Base-by-base conservation (phyloP, 1,140 invertebrate species). In the Paramacrobiotus metropolitanus region DNA sequence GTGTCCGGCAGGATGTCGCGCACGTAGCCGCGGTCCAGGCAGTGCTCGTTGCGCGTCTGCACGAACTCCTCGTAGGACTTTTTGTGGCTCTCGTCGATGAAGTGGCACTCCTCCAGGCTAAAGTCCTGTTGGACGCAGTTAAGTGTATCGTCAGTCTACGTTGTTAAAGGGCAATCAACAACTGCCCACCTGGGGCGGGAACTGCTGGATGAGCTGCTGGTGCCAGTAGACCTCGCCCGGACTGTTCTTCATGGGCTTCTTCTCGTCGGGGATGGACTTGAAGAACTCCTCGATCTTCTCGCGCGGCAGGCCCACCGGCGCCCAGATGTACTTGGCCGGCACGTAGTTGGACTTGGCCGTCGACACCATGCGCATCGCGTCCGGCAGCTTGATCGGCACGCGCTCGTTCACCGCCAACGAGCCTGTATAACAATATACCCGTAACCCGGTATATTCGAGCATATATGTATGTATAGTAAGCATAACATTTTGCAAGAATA, bases 131-230 rank as follows among this genome's bases (percentile, higher is more conserved):
- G n/a, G n/a, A n/a, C n/a, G n/a, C n/a, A n/a, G n/a, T n/a, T n/a
- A n/a, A n/a, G n/a, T n/a, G n/a, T n/a, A n/a, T n/a, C n/a, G n/a
- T n/a, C n/a, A n/a, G n/a, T n/a, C n/a, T n/a, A n/a, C n/a, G n/a
- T n/a, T n/a, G n/a, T n/a, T n/a, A n/a, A n/a, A n/a, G n/a, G n/a
- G n/a, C n/a, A n/a, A n/a, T n/a, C n/a, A n/a, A n/a, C n/a, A n/a
- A n/a, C n/a, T n/a, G n/a, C n/a, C n/a, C n/a, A n/a, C 93, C 75
- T 96, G 91, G 72, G 87, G 89, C 20, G 91, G 91, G 66, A 95
- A 76, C 74, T 96, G 91, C 60, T 79, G 77, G 61, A 88, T 83
- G 64, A 97, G 74, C 73, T 91, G 85, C 64, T 83, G 79, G 69
- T 86, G 80, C 65, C 88, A 71, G 72, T 82, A 77, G 69, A 83